Evolutionary conservation across 2,888 invertebrate genomes (phyloP), one percentile per base, ranked within the genome.

Genomic region (Acleris holmiana): DNA sequence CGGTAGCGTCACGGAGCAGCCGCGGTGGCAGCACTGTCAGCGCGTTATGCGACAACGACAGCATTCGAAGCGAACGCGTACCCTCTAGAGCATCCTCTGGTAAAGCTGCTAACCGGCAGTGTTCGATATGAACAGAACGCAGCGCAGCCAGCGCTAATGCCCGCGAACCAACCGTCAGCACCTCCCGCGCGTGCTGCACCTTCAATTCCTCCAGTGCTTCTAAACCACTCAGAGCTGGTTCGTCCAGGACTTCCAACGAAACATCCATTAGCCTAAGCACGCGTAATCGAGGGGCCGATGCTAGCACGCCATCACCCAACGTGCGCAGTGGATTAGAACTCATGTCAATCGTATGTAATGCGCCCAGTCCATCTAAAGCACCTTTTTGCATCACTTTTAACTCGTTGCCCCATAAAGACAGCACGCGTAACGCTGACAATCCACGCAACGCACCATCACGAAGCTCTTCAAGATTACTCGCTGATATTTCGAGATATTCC

Each of bases 141-240:
- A 96, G 83, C 23, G 93, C 93, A 0, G 95, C 93, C 19, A 96
- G 90, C 53, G 96, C 79, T n/a, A 55, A 46, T 15, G 61, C 35
- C 3, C 61, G 51, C 53, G 61, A 19, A 10, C 61, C 21, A 35
- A 55, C n/a, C 10, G 17, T 46, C 41, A 61, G 44, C 25, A 40
- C 19, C 57, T 47, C 17, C n/a, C 53, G 41, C n/a, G 19, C 56
- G 35, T 47, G 41, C 19, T 44, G 19, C 8, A 65, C 4, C 23
- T 18, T n/a, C 17, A 60, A 41, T 29, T 49, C 48, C 21, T 60
- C 59, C 19, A 65, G 49, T 2, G 29, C 25, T 13, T n/a, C 48
- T 8, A 65, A 46, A 19, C 46, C 18, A 21, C 50, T 46, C 15
- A 63, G 21, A 18, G 62, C 50, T 6, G 46, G 25, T 46, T 59